Evolutionary conservation across 92 coral and sea anemone genomes (phyloP).

Genomic region (Isaurus tuberculatus): DNA sequence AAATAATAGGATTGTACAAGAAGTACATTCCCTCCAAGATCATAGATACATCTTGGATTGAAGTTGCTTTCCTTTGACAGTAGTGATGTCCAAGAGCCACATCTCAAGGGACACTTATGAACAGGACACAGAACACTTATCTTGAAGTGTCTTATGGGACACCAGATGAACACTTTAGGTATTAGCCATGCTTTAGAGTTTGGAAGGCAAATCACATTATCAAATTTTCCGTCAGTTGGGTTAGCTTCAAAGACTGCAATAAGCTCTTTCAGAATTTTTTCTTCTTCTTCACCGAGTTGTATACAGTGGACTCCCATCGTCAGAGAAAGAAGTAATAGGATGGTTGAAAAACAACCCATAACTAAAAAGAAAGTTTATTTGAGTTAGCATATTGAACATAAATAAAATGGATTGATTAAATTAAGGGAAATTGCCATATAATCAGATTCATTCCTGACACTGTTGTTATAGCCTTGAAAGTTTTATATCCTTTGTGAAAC

Average conservation of each 20-base stretch:
- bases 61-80: constrained; percentile 64
- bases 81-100: constrained; percentile 67
- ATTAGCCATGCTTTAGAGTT: constrained; percentile 60
- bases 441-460: no score
- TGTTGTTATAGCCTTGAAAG: no score
- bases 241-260: constrained; percentile 64
- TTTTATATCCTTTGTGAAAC: no score
- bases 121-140: constrained; percentile 68
- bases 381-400: no score
- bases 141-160: constrained; percentile 71
- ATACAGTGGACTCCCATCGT: constrained; percentile 30
- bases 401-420: no score
- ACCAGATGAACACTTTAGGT: constrained; percentile 83
- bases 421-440: no score
- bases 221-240: constrained; percentile 76
- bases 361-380: not conserved
- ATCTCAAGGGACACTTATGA: constrained; percentile 62
- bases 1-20: constrained; percentile 68
- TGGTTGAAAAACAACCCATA: constrained; percentile 10
- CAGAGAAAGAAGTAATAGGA: constrained; percentile 25
- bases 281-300: constrained; percentile 74
- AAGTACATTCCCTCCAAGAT: constrained; percentile 79
- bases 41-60: constrained; percentile 79
- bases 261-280: constrained; percentile 56
- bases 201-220: constrained; percentile 68